These are phyloP conservation scores for Rhinolophus sinicus DNA, from an alignment of 2,113 vertebrate species.

Conservation along the genomic window DNA sequence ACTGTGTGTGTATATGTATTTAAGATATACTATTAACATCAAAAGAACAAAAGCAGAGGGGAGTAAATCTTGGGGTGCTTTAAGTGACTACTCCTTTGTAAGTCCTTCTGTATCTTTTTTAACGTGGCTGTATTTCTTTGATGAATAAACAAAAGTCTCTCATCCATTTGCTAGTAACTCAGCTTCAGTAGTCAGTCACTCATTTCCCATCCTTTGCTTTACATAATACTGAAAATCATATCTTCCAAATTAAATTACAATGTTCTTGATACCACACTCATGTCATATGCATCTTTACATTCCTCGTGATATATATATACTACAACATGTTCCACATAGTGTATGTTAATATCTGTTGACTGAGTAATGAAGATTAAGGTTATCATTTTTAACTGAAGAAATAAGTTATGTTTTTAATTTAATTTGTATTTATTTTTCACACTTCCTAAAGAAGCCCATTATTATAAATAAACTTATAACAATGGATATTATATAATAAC, in stretches of 20 bases:
- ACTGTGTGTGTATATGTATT: background rate
- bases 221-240: background rate
- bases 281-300: background rate
- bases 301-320: background rate
- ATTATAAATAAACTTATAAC: background rate
- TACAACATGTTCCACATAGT: background rate
- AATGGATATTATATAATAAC: background rate
- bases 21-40: background rate
- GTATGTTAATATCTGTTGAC: background rate
- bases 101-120: background rate
- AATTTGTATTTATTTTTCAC: slow-evolving; percentile 30
- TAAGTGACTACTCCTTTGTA: background rate
- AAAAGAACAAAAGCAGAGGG: background rate
- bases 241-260: slow-evolving; percentile 6
- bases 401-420: background rate
- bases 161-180: background rate
- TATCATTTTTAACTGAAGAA: slow-evolving; percentile 28
- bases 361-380: background rate
- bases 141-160: background rate
- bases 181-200: background rate
- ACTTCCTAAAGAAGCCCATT: background rate
- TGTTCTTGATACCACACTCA: background rate
- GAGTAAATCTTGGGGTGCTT: background rate
- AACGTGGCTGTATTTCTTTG: background rate
- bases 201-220: background rate